A percentile compares a stretch with the other conserved stretches of the same genome.
These are phyloP conservation scores for Chouioia cunea DNA, from an alignment of 2,888 invertebrate genomes.

Conservation along the genomic window DNA sequence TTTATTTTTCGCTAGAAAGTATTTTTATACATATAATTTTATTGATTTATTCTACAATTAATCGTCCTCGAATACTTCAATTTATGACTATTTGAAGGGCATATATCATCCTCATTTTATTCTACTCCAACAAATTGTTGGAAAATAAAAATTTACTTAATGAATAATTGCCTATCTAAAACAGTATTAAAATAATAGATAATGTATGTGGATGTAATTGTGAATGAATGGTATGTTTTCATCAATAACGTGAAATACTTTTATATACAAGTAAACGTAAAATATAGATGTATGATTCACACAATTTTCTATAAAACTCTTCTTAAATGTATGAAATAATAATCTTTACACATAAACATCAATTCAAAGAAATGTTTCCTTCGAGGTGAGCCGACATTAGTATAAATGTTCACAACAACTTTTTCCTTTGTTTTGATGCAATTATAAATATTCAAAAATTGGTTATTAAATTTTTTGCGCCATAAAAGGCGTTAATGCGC, in stretches of 20 bases:
- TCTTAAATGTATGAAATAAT: constrained; percentile 40
- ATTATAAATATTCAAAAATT: constrained; percentile 43
- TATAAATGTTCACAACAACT: constrained; percentile 34
- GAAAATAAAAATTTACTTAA: constrained; percentile 34
- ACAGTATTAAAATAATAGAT: constrained; percentile 26
- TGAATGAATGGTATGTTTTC: constrained; percentile 27
- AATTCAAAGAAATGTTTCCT: constrained; percentile 35
- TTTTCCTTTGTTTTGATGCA: constrained; percentile 35
- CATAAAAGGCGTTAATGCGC: constrained; percentile 65
- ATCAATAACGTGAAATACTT: constrained; percentile 26
- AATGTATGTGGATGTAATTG: constrained; percentile 20
- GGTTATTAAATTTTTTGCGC: constrained; percentile 63
- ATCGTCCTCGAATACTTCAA: constrained; percentile 27
- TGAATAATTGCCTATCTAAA: constrained; percentile 32
- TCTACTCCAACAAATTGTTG: constrained; percentile 22
- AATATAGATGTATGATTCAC: constrained; percentile 33
- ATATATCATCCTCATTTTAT: constrained; percentile 4
- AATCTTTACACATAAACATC: constrained; percentile 40
- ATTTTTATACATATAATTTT: constrained; percentile 39
- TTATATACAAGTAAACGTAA: constrained; percentile 42
- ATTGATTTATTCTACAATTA: constrained; percentile 23
- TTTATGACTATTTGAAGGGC: constrained; percentile 28
- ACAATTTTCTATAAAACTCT: constrained; percentile 25
- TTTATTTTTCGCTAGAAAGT: constrained; percentile 18
- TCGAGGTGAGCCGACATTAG: constrained; percentile 32